Conservation (phyloP, 2,888 invertebrate species). For the Aethes cnicana region DNA sequence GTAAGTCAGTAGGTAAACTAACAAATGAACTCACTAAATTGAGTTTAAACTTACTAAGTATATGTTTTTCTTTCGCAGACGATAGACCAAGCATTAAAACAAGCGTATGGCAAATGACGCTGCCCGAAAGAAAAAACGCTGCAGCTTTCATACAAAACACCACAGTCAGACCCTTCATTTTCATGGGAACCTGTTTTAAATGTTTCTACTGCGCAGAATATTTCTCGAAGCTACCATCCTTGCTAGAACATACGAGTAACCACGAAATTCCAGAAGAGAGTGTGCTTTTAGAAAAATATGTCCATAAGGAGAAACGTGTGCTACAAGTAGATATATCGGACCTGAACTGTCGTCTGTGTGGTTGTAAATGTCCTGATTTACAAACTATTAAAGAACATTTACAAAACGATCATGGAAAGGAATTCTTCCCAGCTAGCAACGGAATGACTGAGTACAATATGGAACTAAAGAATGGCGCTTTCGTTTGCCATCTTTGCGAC, state of each 20-base stretch:
- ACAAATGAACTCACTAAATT: too few relatives aligned
- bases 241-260: slow-evolving; percentile 49
- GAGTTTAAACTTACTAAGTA: neutral
- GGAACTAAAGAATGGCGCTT: slow-evolving; percentile 42
- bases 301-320: slow-evolving; percentile 49
- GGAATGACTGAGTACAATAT: slow-evolving; percentile 61
- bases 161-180: slow-evolving; percentile 57
- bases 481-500: slow-evolving; percentile 52
- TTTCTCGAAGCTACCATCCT: slow-evolving; percentile 41
- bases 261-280: slow-evolving; percentile 42
- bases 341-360: slow-evolving; percentile 52
- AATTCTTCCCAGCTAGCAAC: slow-evolving; percentile 47
- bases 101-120: slow-evolving; percentile 61
- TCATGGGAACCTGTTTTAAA: slow-evolving; percentile 57
- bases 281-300: slow-evolving; percentile 44
- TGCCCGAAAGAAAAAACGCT: slow-evolving; percentile 54
- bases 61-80: slow-evolving; percentile 40
- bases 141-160: slow-evolving; percentile 52
- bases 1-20: too few relatives aligned
- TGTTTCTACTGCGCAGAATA: slow-evolving; percentile 59
- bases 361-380: slow-evolving; percentile 40
- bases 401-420: slow-evolving; percentile 39
- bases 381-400: slow-evolving; percentile 48
- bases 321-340: slow-evolving; percentile 56
- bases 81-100: slow-evolving; percentile 36